phyloP scores from a whole-genome alignment of 2,888 invertebrate genomes.

The Chymomyza procnemis region DNA sequence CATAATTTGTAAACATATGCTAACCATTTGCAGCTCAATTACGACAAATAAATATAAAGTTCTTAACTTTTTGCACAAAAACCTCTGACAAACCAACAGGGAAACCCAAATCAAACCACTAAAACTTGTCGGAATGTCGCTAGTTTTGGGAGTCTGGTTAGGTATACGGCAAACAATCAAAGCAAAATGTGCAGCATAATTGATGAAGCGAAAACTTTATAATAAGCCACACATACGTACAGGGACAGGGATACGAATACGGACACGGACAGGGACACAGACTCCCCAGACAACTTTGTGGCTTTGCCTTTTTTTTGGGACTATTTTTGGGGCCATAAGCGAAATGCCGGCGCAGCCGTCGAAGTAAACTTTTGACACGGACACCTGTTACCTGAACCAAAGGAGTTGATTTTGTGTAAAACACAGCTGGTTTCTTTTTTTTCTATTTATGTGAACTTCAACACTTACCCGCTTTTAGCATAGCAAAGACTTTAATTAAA shows the following conservation, averaged over 20 bases:
- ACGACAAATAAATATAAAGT: neutral
- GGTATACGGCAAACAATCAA: neutral
- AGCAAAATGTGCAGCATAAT: conserved; percentile 7
- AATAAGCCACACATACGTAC: neutral
- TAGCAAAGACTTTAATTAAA: neutral
- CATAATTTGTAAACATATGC: neutral
- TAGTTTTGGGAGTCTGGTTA: neutral
- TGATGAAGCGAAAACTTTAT: conserved; percentile 9
- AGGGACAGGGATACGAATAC: neutral
- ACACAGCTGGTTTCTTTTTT: no score
- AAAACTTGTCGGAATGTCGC: neutral
- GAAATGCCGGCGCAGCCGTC: neutral
- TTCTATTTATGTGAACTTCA: neutral
- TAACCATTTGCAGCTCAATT: neutral
- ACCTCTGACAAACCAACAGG: neutral
- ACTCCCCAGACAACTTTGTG: neutral
- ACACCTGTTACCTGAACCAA: conserved; percentile 2
- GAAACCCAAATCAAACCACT: neutral
- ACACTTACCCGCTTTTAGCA: neutral
- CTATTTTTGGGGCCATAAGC: neutral
- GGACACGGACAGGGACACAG: neutral
- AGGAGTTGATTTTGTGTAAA: neutral
- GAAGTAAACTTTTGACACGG: neutral
- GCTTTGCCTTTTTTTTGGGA: neutral
- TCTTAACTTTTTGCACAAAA: neutral